These are phyloP conservation scores for Alca torda DNA, from an alignment of 2,797 vertebrate species.

Conservation along the genomic window DNA sequence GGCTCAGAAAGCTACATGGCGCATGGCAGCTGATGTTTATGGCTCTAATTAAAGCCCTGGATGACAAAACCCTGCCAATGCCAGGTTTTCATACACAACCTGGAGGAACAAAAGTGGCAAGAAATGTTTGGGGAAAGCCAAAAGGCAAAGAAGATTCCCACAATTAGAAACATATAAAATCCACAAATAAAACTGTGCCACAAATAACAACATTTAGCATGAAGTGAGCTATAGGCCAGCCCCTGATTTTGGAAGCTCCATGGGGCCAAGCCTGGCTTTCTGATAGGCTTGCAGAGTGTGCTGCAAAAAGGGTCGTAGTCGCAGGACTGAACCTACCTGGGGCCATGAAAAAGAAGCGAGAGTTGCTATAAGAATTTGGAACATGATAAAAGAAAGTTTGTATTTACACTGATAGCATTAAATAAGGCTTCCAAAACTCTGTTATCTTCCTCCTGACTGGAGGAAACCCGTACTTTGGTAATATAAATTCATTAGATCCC, in stretches of 20 bases:
- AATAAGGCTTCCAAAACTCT: not conserved
- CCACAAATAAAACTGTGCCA: not conserved
- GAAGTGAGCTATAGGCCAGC: not conserved
- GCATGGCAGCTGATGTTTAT: not conserved
- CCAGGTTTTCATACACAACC: not conserved
- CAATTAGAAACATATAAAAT: not conserved
- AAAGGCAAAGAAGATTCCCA: not conserved
- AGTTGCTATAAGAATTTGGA: not conserved
- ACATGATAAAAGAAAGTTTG: not conserved
- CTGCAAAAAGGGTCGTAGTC: not conserved
- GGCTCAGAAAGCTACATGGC: not conserved
- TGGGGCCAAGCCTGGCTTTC: not conserved
- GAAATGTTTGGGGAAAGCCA: not conserved
- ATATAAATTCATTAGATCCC: not conserved
- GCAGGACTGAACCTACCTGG: not conserved
- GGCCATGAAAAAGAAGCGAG: not conserved
- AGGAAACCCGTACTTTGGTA: not conserved
- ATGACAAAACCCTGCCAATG: not conserved
- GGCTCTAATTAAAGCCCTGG: not conserved
- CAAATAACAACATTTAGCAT: not conserved
- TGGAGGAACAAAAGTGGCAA: not conserved
- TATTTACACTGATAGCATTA: not conserved
- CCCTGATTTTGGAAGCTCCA: not conserved
- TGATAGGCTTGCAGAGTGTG: not conserved
- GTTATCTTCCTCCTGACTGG: not conserved